These are phyloP conservation scores for Festucalex cinctus DNA, from an alignment of 2,113 vertebrate species.

Conservation along the genomic window DNA sequence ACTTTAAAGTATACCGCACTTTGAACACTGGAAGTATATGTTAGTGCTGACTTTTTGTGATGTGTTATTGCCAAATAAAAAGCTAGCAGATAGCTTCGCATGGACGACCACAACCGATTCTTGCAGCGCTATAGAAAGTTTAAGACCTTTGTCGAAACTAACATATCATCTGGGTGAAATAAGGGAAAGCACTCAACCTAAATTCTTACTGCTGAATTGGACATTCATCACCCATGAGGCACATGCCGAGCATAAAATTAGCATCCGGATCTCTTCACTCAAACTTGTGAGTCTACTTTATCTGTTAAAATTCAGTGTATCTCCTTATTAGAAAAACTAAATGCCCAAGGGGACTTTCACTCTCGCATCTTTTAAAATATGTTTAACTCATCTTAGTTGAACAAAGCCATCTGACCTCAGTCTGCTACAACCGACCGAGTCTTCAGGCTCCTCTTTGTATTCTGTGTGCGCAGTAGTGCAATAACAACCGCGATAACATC, in stretches of 20 bases:
- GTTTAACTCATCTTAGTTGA: not conserved
- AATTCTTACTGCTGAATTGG: not conserved
- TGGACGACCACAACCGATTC: not conserved
- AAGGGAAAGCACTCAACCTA: not conserved
- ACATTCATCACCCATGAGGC: not conserved
- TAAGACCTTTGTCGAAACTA: not conserved
- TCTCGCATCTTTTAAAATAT: not conserved
- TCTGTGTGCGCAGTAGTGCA: not conserved
- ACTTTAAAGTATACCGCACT: not conserved
- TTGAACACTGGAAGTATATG: too few relatives aligned
- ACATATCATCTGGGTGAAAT: not conserved
- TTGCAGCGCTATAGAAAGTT: not conserved
- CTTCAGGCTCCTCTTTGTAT: not conserved
- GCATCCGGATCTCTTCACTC: not conserved
- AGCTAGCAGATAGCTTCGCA: too few relatives aligned
- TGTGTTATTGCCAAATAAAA: not conserved
- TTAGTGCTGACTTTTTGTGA: not conserved
- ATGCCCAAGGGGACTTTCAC: not conserved
- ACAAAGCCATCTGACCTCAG: not conserved
- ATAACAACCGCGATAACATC: not conserved
- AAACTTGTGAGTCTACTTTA: not conserved
- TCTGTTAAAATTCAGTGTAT: not conserved
- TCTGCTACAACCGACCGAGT: not conserved
- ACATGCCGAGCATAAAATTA: slow-evolving; percentile 7
- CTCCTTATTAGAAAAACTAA: not conserved